These are phyloP conservation scores for Aphelocoma californica DNA, from an alignment of 2,797 vertebrate species.

Conservation along the genomic window DNA sequence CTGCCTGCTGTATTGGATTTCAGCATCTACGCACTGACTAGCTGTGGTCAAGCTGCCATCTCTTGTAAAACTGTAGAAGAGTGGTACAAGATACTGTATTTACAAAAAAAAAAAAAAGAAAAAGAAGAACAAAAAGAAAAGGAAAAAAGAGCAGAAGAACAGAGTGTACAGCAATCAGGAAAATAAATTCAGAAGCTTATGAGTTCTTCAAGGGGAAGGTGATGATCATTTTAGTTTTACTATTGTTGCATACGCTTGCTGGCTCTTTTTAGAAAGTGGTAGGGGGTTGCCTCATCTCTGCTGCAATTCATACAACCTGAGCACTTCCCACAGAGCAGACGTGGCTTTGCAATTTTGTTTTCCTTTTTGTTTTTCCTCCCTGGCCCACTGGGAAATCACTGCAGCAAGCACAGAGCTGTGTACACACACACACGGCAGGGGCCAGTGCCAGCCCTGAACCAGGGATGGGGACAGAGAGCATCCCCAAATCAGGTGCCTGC, in stretches of 20 bases:
- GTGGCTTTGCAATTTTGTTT: background rate
- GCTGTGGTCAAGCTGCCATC: background rate
- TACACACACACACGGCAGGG: background rate
- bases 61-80: background rate
- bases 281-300: background rate
- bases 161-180: background rate
- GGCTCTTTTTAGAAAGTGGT: slow-evolving; percentile 49
- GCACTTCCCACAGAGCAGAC: slow-evolving; percentile 15
- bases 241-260: background rate
- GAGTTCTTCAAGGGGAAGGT: slow-evolving; percentile 1
- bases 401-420: background rate
- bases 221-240: slow-evolving; percentile 5
- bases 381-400: slow-evolving; percentile 29
- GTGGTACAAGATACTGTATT: background rate
- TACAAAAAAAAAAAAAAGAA: background rate
- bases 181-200: background rate
- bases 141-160: background rate
- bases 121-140: background rate
- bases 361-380: slow-evolving; percentile 18
- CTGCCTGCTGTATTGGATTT: background rate
- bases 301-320: slow-evolving; percentile 40
- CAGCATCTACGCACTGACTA: background rate
- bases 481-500: background rate
- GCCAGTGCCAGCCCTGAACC: background rate
- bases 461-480: rapidly evolving